Percentiles rank a stretch among this genome's conserved stretches.
Evolutionary conservation across 2,797 vertebrate genomes (phyloP).

Genomic region (Argyrosomus regius): DNA sequence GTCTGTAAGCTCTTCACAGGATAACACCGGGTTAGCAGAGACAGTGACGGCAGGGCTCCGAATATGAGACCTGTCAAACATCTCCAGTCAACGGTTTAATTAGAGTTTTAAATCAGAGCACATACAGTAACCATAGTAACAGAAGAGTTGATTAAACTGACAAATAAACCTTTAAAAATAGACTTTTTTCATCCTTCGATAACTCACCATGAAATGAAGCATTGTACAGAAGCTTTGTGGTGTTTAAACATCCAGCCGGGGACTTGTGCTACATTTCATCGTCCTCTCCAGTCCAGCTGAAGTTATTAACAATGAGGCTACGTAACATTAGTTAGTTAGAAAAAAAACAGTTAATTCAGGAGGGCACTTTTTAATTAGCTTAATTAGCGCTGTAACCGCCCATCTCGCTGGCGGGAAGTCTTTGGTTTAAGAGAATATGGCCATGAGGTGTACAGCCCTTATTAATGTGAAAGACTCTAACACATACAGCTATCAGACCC

Average conservation of each 20-base stretch:
- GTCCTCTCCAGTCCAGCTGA: not conserved
- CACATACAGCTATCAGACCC: not conserved
- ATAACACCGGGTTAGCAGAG: not conserved
- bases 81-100: not conserved
- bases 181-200: not conserved
- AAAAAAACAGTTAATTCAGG: conserved; percentile 32
- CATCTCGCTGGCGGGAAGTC: conserved; percentile 20
- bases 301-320: not conserved
- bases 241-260: not conserved
- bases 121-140: not conserved
- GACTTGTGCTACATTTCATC: conserved; percentile 1
- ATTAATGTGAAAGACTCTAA: conserved; percentile 5
- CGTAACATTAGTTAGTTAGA: not conserved
- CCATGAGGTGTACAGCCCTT: not conserved
- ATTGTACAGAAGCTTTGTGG: too few species aligned
- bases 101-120: not conserved
- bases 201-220: not conserved
- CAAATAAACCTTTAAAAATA: not conserved
- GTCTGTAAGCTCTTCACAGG: not conserved
- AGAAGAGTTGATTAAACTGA: not conserved
- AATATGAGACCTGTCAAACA: not conserved
- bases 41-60: not conserved
- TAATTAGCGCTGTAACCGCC: conserved; percentile 35
- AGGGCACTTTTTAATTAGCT: conserved; percentile 51
- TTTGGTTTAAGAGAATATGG: conserved; percentile 15